phyloP scores from a whole-genome alignment of 2,113 vertebrate genomes.

The Tupaia tana region DNA sequence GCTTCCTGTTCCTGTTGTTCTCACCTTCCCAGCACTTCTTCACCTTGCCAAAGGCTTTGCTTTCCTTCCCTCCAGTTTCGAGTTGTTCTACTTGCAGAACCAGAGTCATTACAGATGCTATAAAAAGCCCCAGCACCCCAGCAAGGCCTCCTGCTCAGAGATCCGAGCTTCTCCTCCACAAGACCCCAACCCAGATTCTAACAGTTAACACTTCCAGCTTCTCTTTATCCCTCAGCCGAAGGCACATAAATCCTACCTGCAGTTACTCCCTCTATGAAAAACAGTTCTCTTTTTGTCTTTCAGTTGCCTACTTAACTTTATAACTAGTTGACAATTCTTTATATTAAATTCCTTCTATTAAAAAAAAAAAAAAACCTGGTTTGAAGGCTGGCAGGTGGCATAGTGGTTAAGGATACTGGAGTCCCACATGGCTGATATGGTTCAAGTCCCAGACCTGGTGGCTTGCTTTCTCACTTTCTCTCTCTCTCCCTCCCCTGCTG shows the following conservation, averaged over 20 bases:
- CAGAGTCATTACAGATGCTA: not conserved
- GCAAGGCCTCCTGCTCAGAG: not conserved
- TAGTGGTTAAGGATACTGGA: too few species aligned
- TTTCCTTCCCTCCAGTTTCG: not conserved
- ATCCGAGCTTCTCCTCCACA: not conserved
- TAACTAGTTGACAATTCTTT: not conserved
- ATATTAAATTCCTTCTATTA: not conserved
- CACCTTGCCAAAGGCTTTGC: not conserved
- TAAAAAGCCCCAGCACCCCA: not conserved
- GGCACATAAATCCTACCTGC: not conserved
- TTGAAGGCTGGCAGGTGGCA: too few species aligned
- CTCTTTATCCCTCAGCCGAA: not conserved
- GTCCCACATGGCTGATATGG: too few species aligned
- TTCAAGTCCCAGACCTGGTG: too few species aligned
- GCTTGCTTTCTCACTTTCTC: too few species aligned
- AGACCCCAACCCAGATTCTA: not conserved
- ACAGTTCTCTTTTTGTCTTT: not conserved
- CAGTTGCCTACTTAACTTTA: not conserved
- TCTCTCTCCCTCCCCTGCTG: too few species aligned
- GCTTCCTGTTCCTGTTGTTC: not conserved
- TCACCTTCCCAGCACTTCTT: not conserved
- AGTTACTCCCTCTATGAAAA: too few species aligned
- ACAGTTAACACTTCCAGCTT: not conserved
- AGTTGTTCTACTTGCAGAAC: not conserved
- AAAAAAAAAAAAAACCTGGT: too few species aligned